These are phyloP conservation scores for Thecophora atra DNA, from an alignment of 2,888 invertebrate genomes.

Conservation along the genomic window DNA sequence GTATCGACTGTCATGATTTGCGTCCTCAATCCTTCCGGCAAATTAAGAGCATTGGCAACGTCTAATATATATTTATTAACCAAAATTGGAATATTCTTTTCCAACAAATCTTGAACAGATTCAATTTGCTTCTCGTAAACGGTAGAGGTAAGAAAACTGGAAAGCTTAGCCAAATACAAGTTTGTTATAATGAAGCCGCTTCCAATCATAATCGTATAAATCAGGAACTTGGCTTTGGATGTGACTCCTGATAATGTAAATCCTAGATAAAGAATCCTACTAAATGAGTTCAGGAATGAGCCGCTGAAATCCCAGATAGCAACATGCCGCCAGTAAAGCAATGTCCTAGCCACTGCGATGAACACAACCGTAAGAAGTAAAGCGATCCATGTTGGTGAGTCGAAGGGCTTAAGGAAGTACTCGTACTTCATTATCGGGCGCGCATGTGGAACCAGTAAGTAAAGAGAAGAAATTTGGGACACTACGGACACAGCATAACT, in stretches of 20 bases:
- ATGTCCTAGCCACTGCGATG: slow-evolving; percentile 22
- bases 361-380: slow-evolving; percentile 4
- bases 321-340: neutral
- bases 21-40: neutral
- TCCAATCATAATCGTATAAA: slow-evolving; percentile 1
- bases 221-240: too few relatives aligned
- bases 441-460: slow-evolving; percentile 41
- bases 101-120: slow-evolving; percentile 22
- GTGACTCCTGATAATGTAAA: neutral
- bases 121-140: slow-evolving; percentile 32
- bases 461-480: slow-evolving; percentile 1
- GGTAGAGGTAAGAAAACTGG: slow-evolving; percentile 31
- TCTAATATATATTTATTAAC: neutral
- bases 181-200: slow-evolving; percentile 34
- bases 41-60: neutral
- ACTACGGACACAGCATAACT: neutral
- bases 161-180: slow-evolving; percentile 28
- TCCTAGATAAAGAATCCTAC: slow-evolving; percentile 30
- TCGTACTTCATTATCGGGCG: slow-evolving; percentile 43
- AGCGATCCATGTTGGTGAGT: slow-evolving; percentile 34
- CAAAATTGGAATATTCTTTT: slow-evolving; percentile 21
- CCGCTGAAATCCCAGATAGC: slow-evolving; percentile 29
- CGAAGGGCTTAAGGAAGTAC: slow-evolving; percentile 47
- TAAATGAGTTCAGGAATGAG: slow-evolving; percentile 6
- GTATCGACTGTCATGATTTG: neutral